A percentile compares a stretch with the other conserved stretches of the same genome.
These are phyloP conservation scores for Lasioglossum vierecki DNA, from an alignment of 2,888 invertebrate genomes.

Conservation along the genomic window DNA sequence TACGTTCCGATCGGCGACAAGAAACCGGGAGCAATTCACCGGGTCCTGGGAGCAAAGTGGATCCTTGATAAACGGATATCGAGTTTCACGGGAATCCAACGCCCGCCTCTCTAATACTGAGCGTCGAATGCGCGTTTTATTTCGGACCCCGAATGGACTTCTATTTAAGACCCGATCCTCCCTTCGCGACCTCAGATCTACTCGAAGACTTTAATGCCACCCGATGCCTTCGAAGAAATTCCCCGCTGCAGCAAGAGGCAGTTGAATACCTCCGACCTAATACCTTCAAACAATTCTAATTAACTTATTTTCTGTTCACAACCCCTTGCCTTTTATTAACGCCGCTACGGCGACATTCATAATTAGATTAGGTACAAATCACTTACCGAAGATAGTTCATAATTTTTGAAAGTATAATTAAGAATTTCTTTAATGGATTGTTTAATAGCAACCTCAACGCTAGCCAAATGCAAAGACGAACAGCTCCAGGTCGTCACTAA, in stretches of 20 bases:
- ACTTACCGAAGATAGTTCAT: no score
- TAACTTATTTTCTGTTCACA: neutral
- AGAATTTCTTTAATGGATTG: no score
- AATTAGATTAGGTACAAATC: no score
- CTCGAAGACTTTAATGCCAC: conserved; percentile 11
- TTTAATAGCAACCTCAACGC: no score
- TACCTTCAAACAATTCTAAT: neutral
- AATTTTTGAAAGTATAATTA: no score
- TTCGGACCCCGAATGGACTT: conserved; percentile 29
- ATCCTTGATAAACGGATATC: conserved; percentile 70
- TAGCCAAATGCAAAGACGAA: neutral
- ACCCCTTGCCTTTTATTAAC: no score
- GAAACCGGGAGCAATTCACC: conserved; percentile 69
- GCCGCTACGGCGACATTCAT: no score
- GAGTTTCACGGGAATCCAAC: conserved; percentile 59
- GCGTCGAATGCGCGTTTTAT: conserved; percentile 29
- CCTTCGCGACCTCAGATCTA: neutral
- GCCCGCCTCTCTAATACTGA: conserved; percentile 15
- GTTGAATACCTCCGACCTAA: neutral
- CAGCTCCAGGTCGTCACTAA: neutral
- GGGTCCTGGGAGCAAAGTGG: conserved; percentile 63
- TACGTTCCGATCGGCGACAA: conserved; percentile 73
- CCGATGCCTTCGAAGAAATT: neutral
- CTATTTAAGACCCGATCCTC: conserved; percentile 31
- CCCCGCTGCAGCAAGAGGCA: neutral